Evolutionary conservation across 2,888 invertebrate genomes (phyloP).

Genomic region (Napeogenes inachia): DNA sequence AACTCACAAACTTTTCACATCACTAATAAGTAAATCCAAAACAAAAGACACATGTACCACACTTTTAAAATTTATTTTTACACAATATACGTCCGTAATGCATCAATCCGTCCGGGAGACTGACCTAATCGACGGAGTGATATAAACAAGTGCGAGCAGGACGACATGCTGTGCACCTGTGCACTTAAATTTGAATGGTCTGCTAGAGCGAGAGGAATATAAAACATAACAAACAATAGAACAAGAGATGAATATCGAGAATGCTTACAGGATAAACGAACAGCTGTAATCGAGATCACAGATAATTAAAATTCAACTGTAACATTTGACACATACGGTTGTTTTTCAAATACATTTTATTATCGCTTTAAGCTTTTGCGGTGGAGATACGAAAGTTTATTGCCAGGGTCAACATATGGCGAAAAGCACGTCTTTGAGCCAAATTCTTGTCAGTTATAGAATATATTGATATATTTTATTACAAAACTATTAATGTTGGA

Average conservation of each 20-base stretch:
- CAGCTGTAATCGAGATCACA: conserved; percentile 34
- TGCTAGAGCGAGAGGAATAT: conserved; percentile 54
- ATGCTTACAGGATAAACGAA: conserved; percentile 31
- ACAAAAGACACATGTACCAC: conserved; percentile 10
- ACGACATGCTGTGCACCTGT: conserved; percentile 63
- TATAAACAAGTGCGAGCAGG: conserved; percentile 62
- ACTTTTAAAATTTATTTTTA: conserved; percentile 12
- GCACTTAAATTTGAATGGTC: conserved; percentile 68
- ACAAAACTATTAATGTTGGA: background rate
- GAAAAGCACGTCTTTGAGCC: conserved; percentile 58
- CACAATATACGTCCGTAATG: conserved; percentile 42
- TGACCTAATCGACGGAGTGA: conserved; percentile 49
- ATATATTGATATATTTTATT: conserved; percentile 31
- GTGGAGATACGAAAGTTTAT: conserved; percentile 46
- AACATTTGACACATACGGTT: conserved; percentile 28
- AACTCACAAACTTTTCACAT: background rate
- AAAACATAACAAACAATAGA: conserved; percentile 64
- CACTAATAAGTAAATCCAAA: background rate
- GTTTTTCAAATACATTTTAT: conserved; percentile 28
- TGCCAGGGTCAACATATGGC: conserved; percentile 76
- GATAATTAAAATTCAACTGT: conserved; percentile 15
- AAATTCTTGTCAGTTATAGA: conserved; percentile 50
- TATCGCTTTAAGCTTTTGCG: conserved; percentile 34
- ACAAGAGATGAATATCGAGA: conserved; percentile 46
- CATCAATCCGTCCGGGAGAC: conserved; percentile 49